These are phyloP conservation scores for Meloidogyne chitwoodi DNA, from an alignment of 1,140 invertebrate species.

Conservation along the genomic window DNA sequence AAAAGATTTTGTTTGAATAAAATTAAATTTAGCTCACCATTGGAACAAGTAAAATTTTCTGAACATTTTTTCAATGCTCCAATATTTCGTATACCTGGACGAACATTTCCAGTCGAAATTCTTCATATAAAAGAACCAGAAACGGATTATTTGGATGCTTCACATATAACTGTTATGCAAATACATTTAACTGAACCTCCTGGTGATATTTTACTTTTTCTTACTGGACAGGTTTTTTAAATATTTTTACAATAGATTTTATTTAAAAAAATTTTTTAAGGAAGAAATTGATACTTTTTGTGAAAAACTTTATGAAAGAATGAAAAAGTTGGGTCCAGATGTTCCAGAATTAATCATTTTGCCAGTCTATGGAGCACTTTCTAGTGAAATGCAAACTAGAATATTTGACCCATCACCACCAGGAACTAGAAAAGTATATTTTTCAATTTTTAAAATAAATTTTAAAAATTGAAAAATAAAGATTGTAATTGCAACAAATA, in stretches of 20 bases:
- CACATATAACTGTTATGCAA: constrained; percentile 89
- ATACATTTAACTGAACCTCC: constrained; percentile 96
- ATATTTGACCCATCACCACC: constrained; percentile 98
- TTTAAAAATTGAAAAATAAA: too few species aligned
- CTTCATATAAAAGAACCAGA: constrained; percentile 97
- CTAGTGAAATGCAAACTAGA: constrained; percentile 98
- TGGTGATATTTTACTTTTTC: constrained; percentile 82
- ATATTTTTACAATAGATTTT: not conserved
- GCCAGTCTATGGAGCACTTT: constrained; percentile 89
- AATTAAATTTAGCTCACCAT: constrained; percentile 54
- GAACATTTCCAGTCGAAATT: constrained; percentile 93
- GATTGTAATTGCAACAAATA: constrained; percentile 97
- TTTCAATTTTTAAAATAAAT: too few species aligned
- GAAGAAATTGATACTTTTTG: constrained; percentile 99
- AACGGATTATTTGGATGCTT: constrained; percentile 95
- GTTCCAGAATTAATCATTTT: constrained; percentile 95
- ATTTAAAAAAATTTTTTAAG: constrained; percentile 63
- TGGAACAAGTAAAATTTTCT: constrained; percentile 66
- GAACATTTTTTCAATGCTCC: constrained; percentile 66
- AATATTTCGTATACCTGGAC: constrained; percentile 89
- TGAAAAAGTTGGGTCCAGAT: constrained; percentile 94
- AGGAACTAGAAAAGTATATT: constrained; percentile 87
- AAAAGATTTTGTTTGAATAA: not conserved
- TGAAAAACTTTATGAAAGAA: constrained; percentile 93
- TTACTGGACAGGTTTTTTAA: constrained; percentile 72